phyloP scores from a whole-genome alignment of 2,888 invertebrate species.

The Cataglyphis rosenhaueri region DNA sequence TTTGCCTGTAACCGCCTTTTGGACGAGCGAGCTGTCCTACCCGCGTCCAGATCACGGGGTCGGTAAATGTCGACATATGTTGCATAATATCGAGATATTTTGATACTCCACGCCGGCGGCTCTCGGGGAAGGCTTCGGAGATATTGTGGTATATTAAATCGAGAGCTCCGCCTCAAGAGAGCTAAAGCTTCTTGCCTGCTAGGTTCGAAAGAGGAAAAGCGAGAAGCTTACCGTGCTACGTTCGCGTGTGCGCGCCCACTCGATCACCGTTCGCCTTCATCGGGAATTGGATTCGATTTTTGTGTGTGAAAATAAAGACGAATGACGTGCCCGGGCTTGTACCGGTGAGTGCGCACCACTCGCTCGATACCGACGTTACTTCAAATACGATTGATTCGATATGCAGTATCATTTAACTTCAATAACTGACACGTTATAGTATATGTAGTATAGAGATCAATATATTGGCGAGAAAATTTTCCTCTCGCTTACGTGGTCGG shows the following conservation, averaged over 20 bases:
- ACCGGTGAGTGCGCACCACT: slow-evolving; percentile 1
- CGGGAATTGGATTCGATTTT: slow-evolving; percentile 55
- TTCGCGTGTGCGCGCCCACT: slow-evolving; percentile 43
- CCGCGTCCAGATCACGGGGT: slow-evolving; percentile 60
- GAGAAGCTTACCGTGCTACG: slow-evolving; percentile 31
- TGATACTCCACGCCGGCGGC: slow-evolving; percentile 65
- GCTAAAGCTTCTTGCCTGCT: slow-evolving; percentile 22
- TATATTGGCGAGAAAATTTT: neutral
- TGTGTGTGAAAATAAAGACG: slow-evolving; percentile 52
- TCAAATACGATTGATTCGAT: slow-evolving; percentile 27
- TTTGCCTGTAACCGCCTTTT: slow-evolving; percentile 37
- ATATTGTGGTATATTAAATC: slow-evolving; percentile 61
- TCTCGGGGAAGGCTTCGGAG: neutral
- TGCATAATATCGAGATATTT: slow-evolving; percentile 79
- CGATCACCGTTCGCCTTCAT: slow-evolving; percentile 50
- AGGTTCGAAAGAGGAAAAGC: slow-evolving; percentile 30
- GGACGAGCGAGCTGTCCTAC: slow-evolving; percentile 29
- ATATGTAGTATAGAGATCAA: neutral
- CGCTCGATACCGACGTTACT: slow-evolving; percentile 24
- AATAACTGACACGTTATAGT: neutral
- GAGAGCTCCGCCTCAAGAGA: slow-evolving; percentile 32
- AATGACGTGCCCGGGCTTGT: slow-evolving; percentile 25
- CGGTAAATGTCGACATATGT: slow-evolving; percentile 76
- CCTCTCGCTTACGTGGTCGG: neutral
- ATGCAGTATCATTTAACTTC: slow-evolving; percentile 26